Base-by-base conservation (phyloP, 1,140 invertebrate genomes). In the Lethrus apterus region DNA sequence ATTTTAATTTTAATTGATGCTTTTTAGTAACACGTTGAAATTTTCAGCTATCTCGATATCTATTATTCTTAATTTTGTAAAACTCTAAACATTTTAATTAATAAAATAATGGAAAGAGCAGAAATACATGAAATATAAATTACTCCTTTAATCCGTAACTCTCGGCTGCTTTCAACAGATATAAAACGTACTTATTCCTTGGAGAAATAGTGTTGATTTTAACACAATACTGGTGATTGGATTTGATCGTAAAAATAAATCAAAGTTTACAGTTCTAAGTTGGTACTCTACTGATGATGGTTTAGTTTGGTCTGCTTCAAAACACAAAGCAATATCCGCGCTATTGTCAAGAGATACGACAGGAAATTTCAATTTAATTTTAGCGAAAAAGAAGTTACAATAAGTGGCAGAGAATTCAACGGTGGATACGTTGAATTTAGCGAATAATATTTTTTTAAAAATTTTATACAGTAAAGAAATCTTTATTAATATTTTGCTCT, bases 291-390 rank as follows among this genome's bases (percentile, higher is more conserved):
- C 23, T n/a, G 23, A 38, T 33, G 46, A 41, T 48, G 46, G 32
- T 30, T 43, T 48, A 17, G 30, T 10, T 48, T 48, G 11, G 18
- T 48, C 36, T 48, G 11, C 29, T 20, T 34, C 36, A 42, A 31
- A 15, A 40, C 30, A 42, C 26, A 42, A 48, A 48, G 36, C 46
- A 48, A 48, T 48, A 42, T 48, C 23, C 18, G 19, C 10, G 15
- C 46, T 41, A 33, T 48, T 40, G 36, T 48, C 35, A 15, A 11
- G 35, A 48, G 46, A 42, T 42, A 40, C 20, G 36, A 34, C 15
- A 42, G 38, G 36, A 48, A 48, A 48, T 48, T 48, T 48, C 46
- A 42, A 42, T 42, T 36, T 48, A 48, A 48, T 48, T 42, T 33
- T 23, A 11, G 11, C 30, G 15, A 49, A 49, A 49, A 44, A 36